Base-by-base conservation (phyloP, 2,113 vertebrate species). In the Aphyosemion australe region DNA sequence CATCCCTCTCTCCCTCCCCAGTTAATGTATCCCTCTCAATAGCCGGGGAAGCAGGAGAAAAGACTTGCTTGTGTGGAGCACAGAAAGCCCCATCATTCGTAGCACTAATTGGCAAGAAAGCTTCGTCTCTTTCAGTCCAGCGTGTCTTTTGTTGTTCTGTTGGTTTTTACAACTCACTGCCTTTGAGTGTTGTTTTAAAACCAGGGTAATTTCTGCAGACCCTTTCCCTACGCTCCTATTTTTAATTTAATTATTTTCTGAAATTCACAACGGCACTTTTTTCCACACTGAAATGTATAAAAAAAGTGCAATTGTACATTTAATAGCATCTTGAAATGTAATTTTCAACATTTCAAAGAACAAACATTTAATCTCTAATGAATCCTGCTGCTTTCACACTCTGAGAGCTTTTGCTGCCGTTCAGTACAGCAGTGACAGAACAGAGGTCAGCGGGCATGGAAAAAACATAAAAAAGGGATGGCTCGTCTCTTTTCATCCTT, bases 131-230 rank as follows among this genome's bases (percentile, higher is more conserved):
- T 92, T 93, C 86, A 67, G 92, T 91, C 88, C 93, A 92, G 93
- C 91, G 74, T 91, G 92, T 93, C 93, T 94, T 94, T 95, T 89
- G 86, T 95, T 94, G 93, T 92, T 77, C 77, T 52, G 72, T 62
- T 32, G 83, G 90, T 93, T 92, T 94, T 93, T 93, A 94, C 94
- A 94, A 94, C 93, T 94, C 87, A 91, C 87, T 93, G 94, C 93
- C 94, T 95, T 94, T 94, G 93, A 95, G 94, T 94, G 93, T 59
- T 87, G 90, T 92, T 93, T 90, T 91, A 95, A 94, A 92, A 91
- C 84, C 74, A 42, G 78, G 87, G 90, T 92, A 92, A 94, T 95
- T 81, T 94, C 92, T 88, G 88, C 83, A 88, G 84, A 85, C 76
- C 69, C 64, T 18, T 87, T 46, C 90, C 91, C 67, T 62, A 61